phyloP scores from a whole-genome alignment of 2,113 vertebrate species.

The Cyanocitta stelleri region DNA sequence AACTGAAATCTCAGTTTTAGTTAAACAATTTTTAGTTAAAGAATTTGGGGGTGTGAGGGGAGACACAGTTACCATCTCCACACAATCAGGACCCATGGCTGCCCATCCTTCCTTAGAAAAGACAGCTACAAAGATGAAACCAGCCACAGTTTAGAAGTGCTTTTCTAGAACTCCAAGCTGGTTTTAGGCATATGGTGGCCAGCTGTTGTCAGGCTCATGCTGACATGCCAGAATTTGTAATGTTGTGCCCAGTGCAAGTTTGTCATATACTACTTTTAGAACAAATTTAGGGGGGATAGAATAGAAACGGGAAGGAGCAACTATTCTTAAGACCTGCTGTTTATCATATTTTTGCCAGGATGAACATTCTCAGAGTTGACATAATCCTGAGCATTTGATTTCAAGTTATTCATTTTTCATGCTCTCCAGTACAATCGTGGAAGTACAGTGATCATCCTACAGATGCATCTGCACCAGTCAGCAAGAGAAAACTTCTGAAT shows the following conservation, averaged over 20 bases:
- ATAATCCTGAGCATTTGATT: not conserved
- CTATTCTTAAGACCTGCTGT: not conserved
- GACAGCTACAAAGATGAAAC: not conserved
- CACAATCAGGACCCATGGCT: not conserved
- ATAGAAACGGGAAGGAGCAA: not conserved
- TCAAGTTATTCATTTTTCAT: not conserved
- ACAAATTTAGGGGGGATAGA: not conserved
- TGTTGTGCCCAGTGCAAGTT: not conserved
- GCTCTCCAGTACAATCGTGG: not conserved
- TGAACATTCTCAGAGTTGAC: not conserved
- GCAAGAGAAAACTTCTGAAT: not conserved
- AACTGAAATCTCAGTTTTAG: not conserved
- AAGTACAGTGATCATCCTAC: not conserved
- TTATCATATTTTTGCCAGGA: not conserved
- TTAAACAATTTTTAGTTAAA: not conserved
- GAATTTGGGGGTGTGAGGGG: fast-evolving
- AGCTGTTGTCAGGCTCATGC: not conserved
- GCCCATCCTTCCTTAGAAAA: not conserved
- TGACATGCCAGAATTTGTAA: not conserved
- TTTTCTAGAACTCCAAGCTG: not conserved
- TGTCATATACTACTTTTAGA: not conserved
- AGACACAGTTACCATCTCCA: not conserved
- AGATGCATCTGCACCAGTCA: not conserved
- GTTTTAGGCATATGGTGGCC: not conserved
- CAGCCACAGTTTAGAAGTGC: not conserved